phyloP scores from a whole-genome alignment of 2,888 invertebrate genomes.

The Philaethria dido region DNA sequence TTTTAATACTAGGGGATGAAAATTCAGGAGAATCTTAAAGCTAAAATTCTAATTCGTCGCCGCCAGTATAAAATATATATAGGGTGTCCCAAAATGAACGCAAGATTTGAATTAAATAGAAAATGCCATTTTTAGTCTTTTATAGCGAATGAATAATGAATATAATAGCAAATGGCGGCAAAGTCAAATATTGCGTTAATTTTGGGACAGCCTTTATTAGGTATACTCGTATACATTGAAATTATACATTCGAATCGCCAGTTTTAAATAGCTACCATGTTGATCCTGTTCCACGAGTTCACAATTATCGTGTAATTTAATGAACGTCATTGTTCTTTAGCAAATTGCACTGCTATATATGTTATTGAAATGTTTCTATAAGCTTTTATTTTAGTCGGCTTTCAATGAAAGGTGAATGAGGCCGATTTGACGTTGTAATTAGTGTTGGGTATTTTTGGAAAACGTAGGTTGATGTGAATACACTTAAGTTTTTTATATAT shows the following conservation, averaged over 20 bases:
- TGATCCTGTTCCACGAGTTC: conserved; percentile 2
- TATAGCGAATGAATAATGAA: too few relatives aligned
- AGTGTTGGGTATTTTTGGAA: conserved; percentile 13
- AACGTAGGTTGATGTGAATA: background rate
- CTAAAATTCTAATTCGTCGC: too few relatives aligned
- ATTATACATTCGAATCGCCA: background rate
- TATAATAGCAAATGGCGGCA: too few relatives aligned
- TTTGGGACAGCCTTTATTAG: too few relatives aligned
- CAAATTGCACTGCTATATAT: conserved; percentile 3
- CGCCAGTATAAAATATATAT: too few relatives aligned
- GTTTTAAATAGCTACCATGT: background rate
- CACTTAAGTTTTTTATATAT: background rate
- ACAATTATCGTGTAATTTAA: conserved; percentile 18
- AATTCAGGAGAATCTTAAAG: too few relatives aligned
- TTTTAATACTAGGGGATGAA: too few relatives aligned
- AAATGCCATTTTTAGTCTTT: too few relatives aligned
- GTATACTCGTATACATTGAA: background rate
- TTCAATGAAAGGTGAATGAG: conserved; percentile 21
- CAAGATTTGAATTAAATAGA: too few relatives aligned
- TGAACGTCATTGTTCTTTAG: conserved; percentile 19
- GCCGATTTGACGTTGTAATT: conserved; percentile 22
- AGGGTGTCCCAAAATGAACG: too few relatives aligned
- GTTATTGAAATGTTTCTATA: conserved; percentile 22
- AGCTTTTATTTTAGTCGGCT: conserved; percentile 24
- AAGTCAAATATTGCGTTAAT: too few relatives aligned